Conservation (phyloP, 2,113 vertebrate genomes). For the Salvelinus fontinalis region DNA sequence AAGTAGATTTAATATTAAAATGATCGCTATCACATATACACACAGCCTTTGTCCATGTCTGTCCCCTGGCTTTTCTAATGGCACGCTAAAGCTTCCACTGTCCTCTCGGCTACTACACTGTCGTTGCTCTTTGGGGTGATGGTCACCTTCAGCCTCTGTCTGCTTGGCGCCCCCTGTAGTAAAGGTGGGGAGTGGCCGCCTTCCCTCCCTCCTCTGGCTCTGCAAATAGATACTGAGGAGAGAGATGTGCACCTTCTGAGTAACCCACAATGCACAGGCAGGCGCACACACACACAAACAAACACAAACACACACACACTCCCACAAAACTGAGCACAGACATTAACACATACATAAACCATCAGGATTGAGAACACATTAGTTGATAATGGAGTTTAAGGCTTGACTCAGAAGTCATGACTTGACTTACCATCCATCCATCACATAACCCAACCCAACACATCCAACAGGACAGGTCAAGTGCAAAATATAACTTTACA, state of each 20-base stretch:
- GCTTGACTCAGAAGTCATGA: background rate
- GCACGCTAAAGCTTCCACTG: constrained; percentile 23
- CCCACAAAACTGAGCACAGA: constrained; percentile 9
- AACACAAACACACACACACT: constrained; percentile 8
- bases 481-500: background rate
- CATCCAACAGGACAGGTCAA: background rate
- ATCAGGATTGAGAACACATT: background rate
- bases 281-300: constrained; percentile 10
- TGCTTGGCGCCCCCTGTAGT: constrained; percentile 10
- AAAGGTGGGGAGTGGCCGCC: background rate
- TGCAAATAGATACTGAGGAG: constrained; percentile 19
- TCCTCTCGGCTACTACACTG: constrained; percentile 7
- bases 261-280: constrained; percentile 6
- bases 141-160: constrained; percentile 19
- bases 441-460: constrained; percentile 8
- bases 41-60: background rate
- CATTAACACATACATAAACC: background rate
- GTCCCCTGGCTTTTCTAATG: background rate
- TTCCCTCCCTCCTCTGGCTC: constrained; percentile 21
- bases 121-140: constrained; percentile 7
- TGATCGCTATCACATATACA: too few species aligned
- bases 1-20: too few species aligned
- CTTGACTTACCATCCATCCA: constrained; percentile 13
- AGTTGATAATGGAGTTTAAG: background rate
- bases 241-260: background rate